Evolutionary conservation across 2,113 vertebrate genomes (phyloP).

Genomic region (Hylia prasina): DNA sequence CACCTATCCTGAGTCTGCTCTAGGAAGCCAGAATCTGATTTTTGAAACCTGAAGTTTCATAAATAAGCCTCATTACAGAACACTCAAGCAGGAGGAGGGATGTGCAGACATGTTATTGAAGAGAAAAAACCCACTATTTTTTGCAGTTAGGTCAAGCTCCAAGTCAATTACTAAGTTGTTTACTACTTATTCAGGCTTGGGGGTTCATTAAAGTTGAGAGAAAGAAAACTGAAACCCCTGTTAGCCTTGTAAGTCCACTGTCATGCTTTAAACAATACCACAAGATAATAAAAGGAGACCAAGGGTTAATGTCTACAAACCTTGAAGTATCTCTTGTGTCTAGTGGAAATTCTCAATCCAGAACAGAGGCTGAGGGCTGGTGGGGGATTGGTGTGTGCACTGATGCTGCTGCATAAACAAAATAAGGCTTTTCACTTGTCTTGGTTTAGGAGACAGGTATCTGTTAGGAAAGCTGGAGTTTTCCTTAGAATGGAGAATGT

Average conservation of each 20-base stretch:
- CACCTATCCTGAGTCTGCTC: neutral
- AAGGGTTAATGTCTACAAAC: neutral
- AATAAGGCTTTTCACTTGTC: no score
- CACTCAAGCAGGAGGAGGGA: neutral
- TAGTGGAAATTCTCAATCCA: neutral
- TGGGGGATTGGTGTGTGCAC: accelerated
- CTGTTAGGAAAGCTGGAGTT: no score
- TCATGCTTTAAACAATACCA: neutral
- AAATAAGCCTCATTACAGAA: neutral
- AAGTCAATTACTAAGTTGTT: neutral
- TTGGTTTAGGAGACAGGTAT: no score
- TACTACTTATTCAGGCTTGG: neutral
- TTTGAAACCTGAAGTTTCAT: neutral
- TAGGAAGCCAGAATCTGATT: neutral
- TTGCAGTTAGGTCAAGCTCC: neutral
- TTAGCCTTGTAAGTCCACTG: neutral
- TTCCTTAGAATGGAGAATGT: no score
- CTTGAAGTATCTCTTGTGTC: neutral
- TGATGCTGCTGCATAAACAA: neutral
- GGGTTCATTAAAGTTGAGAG: neutral
- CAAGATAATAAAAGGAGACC: neutral
- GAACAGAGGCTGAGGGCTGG: neutral
- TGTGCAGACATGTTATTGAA: neutral
- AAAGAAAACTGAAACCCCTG: neutral
- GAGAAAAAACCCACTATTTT: neutral